These are phyloP conservation scores for Tapirus indicus DNA, from an alignment of 2,797 vertebrate species.

Conservation along the genomic window DNA sequence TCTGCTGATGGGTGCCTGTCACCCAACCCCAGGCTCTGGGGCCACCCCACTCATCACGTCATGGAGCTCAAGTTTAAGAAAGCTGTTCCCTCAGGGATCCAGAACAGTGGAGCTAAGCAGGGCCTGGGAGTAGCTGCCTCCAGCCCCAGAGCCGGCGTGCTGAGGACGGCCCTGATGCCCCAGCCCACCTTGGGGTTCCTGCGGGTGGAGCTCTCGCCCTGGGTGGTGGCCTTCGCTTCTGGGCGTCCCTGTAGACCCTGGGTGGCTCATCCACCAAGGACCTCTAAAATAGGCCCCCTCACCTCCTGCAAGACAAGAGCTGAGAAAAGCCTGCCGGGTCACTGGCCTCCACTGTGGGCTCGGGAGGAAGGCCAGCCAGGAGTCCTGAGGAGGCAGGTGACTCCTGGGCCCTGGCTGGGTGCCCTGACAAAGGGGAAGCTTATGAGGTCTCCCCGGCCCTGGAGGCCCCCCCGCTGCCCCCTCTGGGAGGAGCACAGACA, in stretches of 20 bases:
- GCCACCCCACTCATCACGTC: accelerated
- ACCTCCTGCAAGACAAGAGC: background rate
- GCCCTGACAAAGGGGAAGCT: no score
- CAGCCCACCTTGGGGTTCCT: background rate
- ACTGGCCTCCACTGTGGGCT: background rate
- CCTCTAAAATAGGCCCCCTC: background rate
- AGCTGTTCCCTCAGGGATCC: background rate
- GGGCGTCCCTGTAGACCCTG: background rate
- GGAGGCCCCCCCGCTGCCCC: background rate
- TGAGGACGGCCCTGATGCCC: background rate
- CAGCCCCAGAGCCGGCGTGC: background rate
- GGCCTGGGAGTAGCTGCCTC: background rate
- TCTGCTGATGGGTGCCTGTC: background rate
- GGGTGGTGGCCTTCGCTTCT: background rate
- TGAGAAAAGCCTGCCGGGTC: background rate
- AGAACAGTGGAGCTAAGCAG: no score
- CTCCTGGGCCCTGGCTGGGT: background rate
- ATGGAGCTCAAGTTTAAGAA: background rate
- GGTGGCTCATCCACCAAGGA: background rate
- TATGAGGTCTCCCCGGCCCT: background rate
- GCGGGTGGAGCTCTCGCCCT: no score
- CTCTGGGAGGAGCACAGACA: no score
- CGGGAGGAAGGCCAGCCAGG: background rate
- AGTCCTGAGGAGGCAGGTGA: background rate
- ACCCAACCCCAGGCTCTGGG: background rate